Evolutionary conservation across 2,797 vertebrate genomes (phyloP), one percentile per base, ranked within the genome.

Genomic region (Trachops cirrhosus): DNA sequence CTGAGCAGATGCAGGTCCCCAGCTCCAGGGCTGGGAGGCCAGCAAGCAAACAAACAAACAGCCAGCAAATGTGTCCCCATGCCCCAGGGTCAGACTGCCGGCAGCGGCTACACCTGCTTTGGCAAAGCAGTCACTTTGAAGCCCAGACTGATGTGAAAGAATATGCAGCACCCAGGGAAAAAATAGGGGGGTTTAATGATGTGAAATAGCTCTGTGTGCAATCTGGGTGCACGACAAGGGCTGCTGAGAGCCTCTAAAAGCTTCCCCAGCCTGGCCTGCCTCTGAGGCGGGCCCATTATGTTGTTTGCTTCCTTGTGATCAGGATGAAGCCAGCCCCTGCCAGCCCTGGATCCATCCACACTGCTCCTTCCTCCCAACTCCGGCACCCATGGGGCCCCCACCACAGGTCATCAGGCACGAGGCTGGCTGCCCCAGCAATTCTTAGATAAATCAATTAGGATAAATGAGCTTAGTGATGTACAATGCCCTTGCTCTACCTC

Each of bases 401-500:
- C 50, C 83, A 46, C 0, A 16, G 59, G 95, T 96, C 94, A 86
- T 37, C 16, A 9, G 91, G 91, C 86, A 75, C 67, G 85, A 89
- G 79, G 94, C 87, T 29, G 11, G 82, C 70, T 93, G 89, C 88
- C 84, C 89, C 77, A 67, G 85, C 15, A 5, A 93, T 75, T 95
- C 97, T 97, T 96, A 97, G 97, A 98, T 98, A 97, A 98, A 98
- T 98, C 98, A 98, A 97, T 98, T 98, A 98, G 97, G 96, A 96
- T 97, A 98, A 98, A 98, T 39, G 97, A 98, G 97, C 97, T 97
- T 97, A 95, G 97, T 90, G 89, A 97, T 98, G 97, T 97, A 96
- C 89, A 89, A 97, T 41, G 97, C 97, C 97, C 97, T 98, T 97
- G 96, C 96, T 97, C 97, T 50, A 0, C 85, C 54, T n/a, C 21